These are phyloP conservation scores for Bergia puertoricense DNA, from an alignment of 92 coral and sea anemone species.

Conservation along the genomic window DNA sequence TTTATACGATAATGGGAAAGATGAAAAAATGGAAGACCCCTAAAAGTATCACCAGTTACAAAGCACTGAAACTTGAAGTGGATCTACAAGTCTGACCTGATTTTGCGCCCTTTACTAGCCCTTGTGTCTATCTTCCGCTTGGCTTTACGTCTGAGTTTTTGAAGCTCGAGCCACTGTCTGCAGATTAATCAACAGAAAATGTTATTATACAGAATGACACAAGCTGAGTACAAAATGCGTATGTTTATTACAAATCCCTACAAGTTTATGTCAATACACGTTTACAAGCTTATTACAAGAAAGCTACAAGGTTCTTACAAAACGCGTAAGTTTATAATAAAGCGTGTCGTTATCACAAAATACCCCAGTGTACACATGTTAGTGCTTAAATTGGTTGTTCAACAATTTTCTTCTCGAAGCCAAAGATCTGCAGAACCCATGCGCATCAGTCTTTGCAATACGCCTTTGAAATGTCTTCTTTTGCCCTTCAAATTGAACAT, in stretches of 20 bases:
- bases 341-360: background rate
- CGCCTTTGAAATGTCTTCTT: too few species aligned
- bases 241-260: background rate
- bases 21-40: too few species aligned
- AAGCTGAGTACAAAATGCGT: too few species aligned
- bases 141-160: slow-evolving; percentile 85
- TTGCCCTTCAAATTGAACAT: too few species aligned
- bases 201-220: background rate
- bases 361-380: background rate
- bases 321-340: background rate
- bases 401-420: too few species aligned
- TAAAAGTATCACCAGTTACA: too few species aligned
- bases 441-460: too few species aligned
- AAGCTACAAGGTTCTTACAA: background rate
- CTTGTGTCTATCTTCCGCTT: slow-evolving; percentile 88
- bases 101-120: slow-evolving; percentile 93
- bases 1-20: too few species aligned
- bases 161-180: slow-evolving; percentile 97
- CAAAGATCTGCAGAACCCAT: too few species aligned
- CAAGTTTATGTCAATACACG: too few species aligned
- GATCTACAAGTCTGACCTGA: slow-evolving; percentile 58
- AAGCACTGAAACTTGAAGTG: background rate
- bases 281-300: too few species aligned
- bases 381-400: too few species aligned
- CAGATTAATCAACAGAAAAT: background rate